Base-by-base conservation (phyloP, 2,797 vertebrate genomes). In the Myoxocephalus aenaeus region DNA sequence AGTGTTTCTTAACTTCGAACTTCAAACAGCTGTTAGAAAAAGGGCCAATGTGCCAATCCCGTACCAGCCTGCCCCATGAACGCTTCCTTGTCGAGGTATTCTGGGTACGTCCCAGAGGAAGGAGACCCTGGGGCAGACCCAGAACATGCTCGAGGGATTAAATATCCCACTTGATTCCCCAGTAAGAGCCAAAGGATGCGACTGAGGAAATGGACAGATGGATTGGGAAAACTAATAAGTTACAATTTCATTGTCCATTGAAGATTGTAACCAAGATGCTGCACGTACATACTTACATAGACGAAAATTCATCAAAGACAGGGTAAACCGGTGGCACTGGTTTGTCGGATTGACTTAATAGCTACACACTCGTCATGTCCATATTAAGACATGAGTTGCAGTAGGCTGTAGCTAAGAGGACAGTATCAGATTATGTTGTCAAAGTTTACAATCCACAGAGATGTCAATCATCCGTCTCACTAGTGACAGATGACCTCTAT, bases 401-500 rank as follows among this genome's bases (percentile, higher is more conserved):
- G 63, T 22, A 8, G 79, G 58, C 65, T 77, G 54, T 54, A 64
- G 59, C 75, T 63, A 65, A 78, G 66, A 82, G 61, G 75, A 83
- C 79, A 68, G 67, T 82, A 87, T 92, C 82, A 81, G 57, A 90
- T 82, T 85, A 65, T 65, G 75, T 84, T 82, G 77, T 87, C 88
- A 89, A 83, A 82, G 72, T 86, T 79, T 77, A 69, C 80, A 79
- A 75, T 87, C 81, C 76, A 79, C 73, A 75, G 50, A 80, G 50
- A 86, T 90, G 92, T 90, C 92, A 90, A 80, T 90, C 90, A 92
- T 68, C 12, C 5, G 10, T 59, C 72, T 86, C 82, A 63, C 54
- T 17, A 20, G 73, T 22, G 77, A 83, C 82, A 77, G 80, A 84
- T 91, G 89, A 92, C 91, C 92, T 91, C 87, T 77, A 86, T 87